These are phyloP conservation scores for Drosophila niveifrons DNA, from an alignment of 2,888 invertebrate genomes.

Conservation along the genomic window DNA sequence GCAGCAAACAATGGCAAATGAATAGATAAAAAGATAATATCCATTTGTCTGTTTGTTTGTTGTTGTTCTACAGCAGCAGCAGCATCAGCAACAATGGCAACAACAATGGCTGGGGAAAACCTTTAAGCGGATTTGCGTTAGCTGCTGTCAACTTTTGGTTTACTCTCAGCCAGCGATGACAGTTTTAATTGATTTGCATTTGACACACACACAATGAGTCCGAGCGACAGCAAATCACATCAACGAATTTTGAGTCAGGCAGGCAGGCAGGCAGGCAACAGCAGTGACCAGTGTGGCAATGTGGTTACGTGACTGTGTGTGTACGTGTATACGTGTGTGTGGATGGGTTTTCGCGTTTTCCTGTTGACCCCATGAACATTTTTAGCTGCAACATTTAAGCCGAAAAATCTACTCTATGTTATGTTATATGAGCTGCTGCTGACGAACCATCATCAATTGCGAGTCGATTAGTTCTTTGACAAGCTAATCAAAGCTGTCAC, in stretches of 20 bases:
- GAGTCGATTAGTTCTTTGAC: slow-evolving; percentile 1
- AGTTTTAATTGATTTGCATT: slow-evolving; percentile 78
- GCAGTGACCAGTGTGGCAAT: slow-evolving; percentile 23
- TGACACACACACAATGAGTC: slow-evolving; percentile 35
- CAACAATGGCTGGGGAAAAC: slow-evolving; percentile 26
- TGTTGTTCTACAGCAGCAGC: slow-evolving; percentile 7
- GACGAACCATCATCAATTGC: slow-evolving; percentile 16
- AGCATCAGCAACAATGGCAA: slow-evolving; percentile 22
- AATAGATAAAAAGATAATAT: slow-evolving; percentile 77
- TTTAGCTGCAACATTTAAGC: slow-evolving; percentile 13
- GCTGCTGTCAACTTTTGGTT: slow-evolving; percentile 74
- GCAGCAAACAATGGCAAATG: slow-evolving; percentile 55
- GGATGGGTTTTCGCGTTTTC: slow-evolving; percentile 20
- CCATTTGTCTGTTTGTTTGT: slow-evolving; percentile 73
- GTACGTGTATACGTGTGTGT: slow-evolving; percentile 8
- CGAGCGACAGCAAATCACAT: slow-evolving; percentile 28
- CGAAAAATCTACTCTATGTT: background rate
- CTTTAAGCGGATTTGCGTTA: slow-evolving; percentile 72
- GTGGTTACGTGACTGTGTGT: slow-evolving; percentile 5
- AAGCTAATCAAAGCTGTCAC: slow-evolving; percentile 11
- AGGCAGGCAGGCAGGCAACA: background rate
- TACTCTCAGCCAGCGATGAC: slow-evolving; percentile 50
- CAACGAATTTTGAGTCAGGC: slow-evolving; percentile 25
- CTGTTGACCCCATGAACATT: slow-evolving; percentile 20
- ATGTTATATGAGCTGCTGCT: background rate